phyloP scores from a whole-genome alignment of 1,140 invertebrate species.

The Drosophila nigrodunni region DNA sequence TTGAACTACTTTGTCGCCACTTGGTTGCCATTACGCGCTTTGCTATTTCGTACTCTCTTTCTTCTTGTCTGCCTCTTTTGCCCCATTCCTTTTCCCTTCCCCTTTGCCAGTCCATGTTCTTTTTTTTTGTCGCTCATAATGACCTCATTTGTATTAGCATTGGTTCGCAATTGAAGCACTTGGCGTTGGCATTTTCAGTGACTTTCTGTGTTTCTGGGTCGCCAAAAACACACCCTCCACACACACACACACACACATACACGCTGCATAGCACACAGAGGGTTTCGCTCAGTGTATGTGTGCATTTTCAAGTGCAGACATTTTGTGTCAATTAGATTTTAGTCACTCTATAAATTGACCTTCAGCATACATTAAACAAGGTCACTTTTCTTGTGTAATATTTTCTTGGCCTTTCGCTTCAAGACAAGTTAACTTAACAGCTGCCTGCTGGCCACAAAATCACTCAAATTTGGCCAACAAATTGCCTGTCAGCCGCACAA shows the following conservation, averaged over 20 bases:
- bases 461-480: slow-evolving; percentile 25
- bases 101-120: background rate
- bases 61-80: background rate
- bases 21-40: slow-evolving; percentile 59
- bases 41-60: background rate
- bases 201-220: slow-evolving; percentile 69
- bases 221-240: slow-evolving; percentile 24
- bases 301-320: slow-evolving; percentile 50
- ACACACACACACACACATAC: too few relatives aligned
- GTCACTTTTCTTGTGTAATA: slow-evolving; percentile 14
- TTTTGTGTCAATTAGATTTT: slow-evolving; percentile 68
- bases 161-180: slow-evolving; percentile 59
- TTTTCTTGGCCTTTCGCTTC: background rate
- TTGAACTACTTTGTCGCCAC: slow-evolving; percentile 80
- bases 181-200: slow-evolving; percentile 38
- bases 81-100: background rate
- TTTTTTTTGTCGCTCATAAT: slow-evolving; percentile 54
- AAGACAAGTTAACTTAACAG: slow-evolving; percentile 11
- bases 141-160: slow-evolving; percentile 81
- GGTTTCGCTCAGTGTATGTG: background rate
- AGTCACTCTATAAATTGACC: slow-evolving; percentile 51
- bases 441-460: slow-evolving; percentile 7
- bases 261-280: too few relatives aligned
- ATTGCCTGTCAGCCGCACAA: slow-evolving; percentile 17
- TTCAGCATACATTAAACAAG: slow-evolving; percentile 11